A percentile compares a stretch with the other conserved stretches of the same genome.
Evolutionary conservation across 2,888 invertebrate genomes (phyloP).

Genomic region (Andrena bucephala): DNA sequence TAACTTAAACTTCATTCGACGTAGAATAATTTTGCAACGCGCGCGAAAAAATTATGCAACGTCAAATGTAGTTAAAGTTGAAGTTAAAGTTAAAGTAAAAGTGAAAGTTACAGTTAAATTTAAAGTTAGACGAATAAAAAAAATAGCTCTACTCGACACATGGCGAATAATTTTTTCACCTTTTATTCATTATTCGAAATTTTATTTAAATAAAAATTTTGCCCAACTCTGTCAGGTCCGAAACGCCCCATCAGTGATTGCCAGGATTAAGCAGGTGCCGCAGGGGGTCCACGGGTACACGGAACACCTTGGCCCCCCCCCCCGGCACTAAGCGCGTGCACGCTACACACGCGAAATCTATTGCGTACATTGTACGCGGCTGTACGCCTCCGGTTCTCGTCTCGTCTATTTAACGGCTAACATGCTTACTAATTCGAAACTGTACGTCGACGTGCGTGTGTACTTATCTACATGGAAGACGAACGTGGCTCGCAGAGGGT

Average conservation of each 20-base stretch:
- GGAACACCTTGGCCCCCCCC: background rate
- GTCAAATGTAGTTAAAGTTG: no score
- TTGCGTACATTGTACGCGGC: conserved; percentile 1
- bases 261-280: background rate
- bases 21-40: no score
- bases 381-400: conserved; percentile 6
- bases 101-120: no score
- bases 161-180: no score
- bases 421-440: conserved; percentile 54
- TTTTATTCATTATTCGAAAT: no score
- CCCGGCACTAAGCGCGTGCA: background rate
- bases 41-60: no score
- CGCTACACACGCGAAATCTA: conserved; percentile 12
- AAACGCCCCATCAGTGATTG: background rate
- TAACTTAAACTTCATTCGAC: no score
- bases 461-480: conserved; percentile 76
- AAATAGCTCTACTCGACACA: no score
- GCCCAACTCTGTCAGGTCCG: no score
- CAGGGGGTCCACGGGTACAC: background rate
- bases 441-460: conserved; percentile 42
- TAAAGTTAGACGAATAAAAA: no score
- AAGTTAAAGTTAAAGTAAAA: no score
- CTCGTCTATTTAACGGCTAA: conserved; percentile 35
- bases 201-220: no score
- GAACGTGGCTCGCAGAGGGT: conserved; percentile 54